Conservation (phyloP, 2,113 vertebrate genomes). For the Hoplias malabaricus region DNA sequence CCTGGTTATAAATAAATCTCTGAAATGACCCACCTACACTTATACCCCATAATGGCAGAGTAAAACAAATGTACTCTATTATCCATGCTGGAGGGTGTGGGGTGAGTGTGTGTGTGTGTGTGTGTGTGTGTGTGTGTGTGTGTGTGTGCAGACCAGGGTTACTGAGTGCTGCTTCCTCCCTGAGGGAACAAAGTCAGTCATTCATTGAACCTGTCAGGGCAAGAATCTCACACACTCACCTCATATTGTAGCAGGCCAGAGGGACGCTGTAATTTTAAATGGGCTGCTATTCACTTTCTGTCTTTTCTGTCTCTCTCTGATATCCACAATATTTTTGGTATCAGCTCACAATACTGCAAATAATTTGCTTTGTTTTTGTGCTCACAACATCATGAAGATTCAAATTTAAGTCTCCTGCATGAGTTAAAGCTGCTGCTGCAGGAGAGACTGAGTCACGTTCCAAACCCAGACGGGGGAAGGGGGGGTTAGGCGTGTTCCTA, state of each 20-base stretch:
- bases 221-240: constrained; percentile 46
- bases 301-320: neutral
- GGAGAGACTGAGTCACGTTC: constrained; percentile 39
- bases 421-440: constrained; percentile 13
- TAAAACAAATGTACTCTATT: constrained; percentile 50
- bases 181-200: constrained; percentile 47
- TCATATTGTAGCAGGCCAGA: constrained; percentile 18
- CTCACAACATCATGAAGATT: too few species aligned
- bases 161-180: constrained; percentile 37
- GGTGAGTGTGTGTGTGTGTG: too few species aligned
- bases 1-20: constrained; percentile 45
- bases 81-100: constrained; percentile 28
- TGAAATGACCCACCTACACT: constrained; percentile 38
- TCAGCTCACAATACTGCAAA: too few species aligned
- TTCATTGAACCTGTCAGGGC: constrained; percentile 51
- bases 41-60: constrained; percentile 45
- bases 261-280: constrained; percentile 24
- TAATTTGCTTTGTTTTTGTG: too few species aligned
- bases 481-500: too few species aligned
- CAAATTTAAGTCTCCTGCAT: too few species aligned
- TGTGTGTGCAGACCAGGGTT: constrained; percentile 14
- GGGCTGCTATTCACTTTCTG: constrained; percentile 1
- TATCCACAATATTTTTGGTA: too few species aligned
- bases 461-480: constrained; percentile 6
- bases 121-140: neutral